These are phyloP conservation scores for Phaenicophaeus curvirostris DNA, from an alignment of 2,797 vertebrate genomes.

Conservation along the genomic window DNA sequence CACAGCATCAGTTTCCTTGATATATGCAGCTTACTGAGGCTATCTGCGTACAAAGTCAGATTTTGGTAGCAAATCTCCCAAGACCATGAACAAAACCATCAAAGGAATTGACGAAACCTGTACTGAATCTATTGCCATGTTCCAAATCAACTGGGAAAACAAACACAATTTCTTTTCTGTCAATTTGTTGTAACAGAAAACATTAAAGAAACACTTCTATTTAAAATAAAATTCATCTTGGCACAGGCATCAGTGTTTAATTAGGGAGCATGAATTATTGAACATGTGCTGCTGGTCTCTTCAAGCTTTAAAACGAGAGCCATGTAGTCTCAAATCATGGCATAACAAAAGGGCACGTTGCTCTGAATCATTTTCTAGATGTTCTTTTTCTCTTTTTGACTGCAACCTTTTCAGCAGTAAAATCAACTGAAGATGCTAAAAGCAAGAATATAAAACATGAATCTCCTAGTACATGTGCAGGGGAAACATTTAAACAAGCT, in stretches of 20 bases:
- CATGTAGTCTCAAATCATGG: constrained; percentile 1
- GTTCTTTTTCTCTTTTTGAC: neutral
- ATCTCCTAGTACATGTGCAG: neutral
- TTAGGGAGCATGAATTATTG: constrained; percentile 71
- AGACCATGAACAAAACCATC: neutral
- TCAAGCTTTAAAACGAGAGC: constrained; percentile 22
- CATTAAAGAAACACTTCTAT: constrained; percentile 37
- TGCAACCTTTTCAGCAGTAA: constrained; percentile 12
- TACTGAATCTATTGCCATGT: neutral
- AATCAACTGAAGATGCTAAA: constrained; percentile 17
- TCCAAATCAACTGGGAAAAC: neutral
- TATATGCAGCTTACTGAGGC: neutral
- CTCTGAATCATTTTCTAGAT: neutral
- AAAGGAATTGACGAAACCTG: neutral
- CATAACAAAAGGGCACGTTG: constrained; percentile 9
- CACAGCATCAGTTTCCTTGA: neutral
- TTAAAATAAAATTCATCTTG: constrained; percentile 62
- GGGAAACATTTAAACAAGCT: neutral
- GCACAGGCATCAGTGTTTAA: constrained; percentile 60
- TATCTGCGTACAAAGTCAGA: neutral
- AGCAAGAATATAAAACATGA: constrained; percentile 17
- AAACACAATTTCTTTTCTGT: neutral
- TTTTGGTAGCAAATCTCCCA: neutral
- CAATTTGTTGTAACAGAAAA: constrained; percentile 41
- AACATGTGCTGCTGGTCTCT: constrained; percentile 1